These are phyloP conservation scores for Paracanthobrama guichenoti DNA, from an alignment of 2,113 vertebrate species.

Conservation along the genomic window DNA sequence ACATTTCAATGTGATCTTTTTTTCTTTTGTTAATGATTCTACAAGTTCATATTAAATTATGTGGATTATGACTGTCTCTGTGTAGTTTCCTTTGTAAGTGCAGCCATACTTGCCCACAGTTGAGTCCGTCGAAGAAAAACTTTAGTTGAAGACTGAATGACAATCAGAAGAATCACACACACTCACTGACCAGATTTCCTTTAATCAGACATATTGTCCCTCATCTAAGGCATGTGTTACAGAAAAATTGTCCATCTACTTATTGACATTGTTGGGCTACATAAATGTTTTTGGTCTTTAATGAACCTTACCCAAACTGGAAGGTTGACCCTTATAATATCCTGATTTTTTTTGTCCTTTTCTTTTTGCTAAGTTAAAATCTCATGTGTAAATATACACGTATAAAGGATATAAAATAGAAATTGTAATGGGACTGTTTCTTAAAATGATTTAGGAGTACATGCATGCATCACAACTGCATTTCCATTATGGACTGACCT, in stretches of 20 bases:
- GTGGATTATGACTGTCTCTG: conserved; percentile 19
- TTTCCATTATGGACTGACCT: background rate
- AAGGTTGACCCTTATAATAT: conserved; percentile 64
- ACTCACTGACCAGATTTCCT: conserved; percentile 69
- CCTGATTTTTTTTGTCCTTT: conserved; percentile 55
- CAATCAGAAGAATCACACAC: conserved; percentile 44
- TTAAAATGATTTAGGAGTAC: conserved; percentile 42
- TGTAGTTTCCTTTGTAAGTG: background rate
- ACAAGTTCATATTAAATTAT: conserved; percentile 55
- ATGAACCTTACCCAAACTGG: conserved; percentile 64
- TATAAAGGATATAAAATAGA: conserved; percentile 57
- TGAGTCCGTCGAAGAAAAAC: background rate
- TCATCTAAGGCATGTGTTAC: conserved; percentile 77
- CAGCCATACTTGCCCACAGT: background rate
- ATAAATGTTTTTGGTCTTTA: conserved; percentile 80
- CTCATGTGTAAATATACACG: conserved; percentile 62
- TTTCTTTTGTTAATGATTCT: conserved; percentile 18
- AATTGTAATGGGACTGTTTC: conserved; percentile 45
- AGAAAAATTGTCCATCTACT: conserved; percentile 68
- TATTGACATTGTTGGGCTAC: conserved; percentile 74
- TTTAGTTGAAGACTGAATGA: background rate
- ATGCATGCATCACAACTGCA: conserved; percentile 59
- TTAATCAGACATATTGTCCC: conserved; percentile 75
- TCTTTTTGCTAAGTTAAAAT: conserved; percentile 51
- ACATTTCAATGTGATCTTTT: conserved; percentile 21